Base-by-base conservation (phyloP, 2,888 invertebrate genomes). In the Calliopum simillimum region DNA sequence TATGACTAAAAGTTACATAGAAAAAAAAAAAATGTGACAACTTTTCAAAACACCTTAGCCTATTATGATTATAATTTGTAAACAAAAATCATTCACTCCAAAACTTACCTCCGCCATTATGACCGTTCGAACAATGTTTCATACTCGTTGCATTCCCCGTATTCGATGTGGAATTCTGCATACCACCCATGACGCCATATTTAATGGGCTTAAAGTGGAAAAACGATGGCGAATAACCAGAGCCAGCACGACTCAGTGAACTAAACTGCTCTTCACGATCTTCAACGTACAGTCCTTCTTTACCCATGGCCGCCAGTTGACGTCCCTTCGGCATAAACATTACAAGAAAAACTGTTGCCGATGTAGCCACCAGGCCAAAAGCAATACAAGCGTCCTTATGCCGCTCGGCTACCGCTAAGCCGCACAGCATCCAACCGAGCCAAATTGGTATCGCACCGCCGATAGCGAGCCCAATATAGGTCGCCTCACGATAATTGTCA, bases 251-350 rank as follows among this genome's bases (percentile, higher is more conserved):
- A 82, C 92, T 92, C 77, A 94, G 86, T 65, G 94, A 93, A 85
- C 94, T 94, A 77, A 94, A 91, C 69, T 93, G 91, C 78, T 95
- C 95, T 78, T 94, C 94, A 72, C 94, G 89, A 85, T 93, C 95
- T 80, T 93, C 93, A 75, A 92, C 90, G 86, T 92, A 93, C 75
- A 93, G 90, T 14, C 94, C 95, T 81, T 96, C 96, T 79, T 95
- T 93, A 59, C 97, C 97, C 88, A 97, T 91, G 61, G 96, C 96
- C 1, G 96, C 96, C 79, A 97, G 87, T 80, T 97, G 95, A 51
- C 97, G 89, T 43, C 97, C 96, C 87, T 94, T 97, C 44, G 97
- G 93, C 87, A 96, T 92, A 86, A 97, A 97, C 97, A 97, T 97
- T 70, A 96, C 92, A 78, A 96, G 90, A 86, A 97, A 95, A 66